Evolutionary conservation across 2,113 vertebrate species (phyloP).

Genomic region (Ptyas mucosa): DNA sequence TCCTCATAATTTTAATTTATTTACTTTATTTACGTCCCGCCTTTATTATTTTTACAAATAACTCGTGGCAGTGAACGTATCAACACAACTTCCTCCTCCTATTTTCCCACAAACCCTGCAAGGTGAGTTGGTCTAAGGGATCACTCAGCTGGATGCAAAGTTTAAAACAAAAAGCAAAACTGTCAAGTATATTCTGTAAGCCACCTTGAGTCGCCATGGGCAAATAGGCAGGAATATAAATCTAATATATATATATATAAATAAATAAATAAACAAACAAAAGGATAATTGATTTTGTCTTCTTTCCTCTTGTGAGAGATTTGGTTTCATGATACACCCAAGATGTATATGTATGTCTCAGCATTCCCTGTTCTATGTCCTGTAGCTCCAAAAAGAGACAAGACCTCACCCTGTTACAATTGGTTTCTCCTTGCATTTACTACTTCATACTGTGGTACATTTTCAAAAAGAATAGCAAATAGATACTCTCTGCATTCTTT

Average conservation of each 20-base stretch:
- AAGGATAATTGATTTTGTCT: not conserved
- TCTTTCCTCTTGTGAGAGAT: constrained; percentile 6
- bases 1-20: not conserved
- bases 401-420: not conserved
- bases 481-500: not conserved
- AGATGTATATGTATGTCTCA: not conserved
- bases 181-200: not conserved
- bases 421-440: not conserved
- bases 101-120: not conserved
- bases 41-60: not conserved
- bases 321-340: not conserved
- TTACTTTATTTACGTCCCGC: not conserved
- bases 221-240: too few relatives aligned
- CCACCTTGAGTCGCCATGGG: too few relatives aligned
- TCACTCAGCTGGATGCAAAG: not conserved
- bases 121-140: not conserved
- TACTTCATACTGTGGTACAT: not conserved
- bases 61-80: not conserved
- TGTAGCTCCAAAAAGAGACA: not conserved
- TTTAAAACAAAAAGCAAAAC: not conserved
- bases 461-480: constrained; percentile 26
- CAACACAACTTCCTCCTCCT: not conserved
- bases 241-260: too few relatives aligned
- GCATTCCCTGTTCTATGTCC: not conserved
- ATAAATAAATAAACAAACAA: not conserved